phyloP scores from a whole-genome alignment of 2,888 invertebrate species.

The Nomada ruficornis region DNA sequence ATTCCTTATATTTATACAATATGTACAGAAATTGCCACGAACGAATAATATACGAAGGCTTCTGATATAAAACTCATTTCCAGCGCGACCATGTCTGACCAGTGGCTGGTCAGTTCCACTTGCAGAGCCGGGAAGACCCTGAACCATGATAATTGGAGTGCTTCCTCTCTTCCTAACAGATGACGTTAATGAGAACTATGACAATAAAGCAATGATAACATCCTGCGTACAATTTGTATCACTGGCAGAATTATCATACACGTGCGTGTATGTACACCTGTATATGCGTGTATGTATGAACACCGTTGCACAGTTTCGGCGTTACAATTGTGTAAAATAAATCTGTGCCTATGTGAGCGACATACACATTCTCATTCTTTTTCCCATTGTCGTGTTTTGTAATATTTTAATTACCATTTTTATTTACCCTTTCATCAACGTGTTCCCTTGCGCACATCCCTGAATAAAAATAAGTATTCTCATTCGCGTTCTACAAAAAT shows the following conservation, averaged over 20 bases:
- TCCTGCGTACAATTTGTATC: constrained; percentile 28
- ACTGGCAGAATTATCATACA: constrained; percentile 18
- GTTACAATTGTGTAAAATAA: too few species aligned
- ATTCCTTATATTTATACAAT: too few species aligned
- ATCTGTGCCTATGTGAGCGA: background rate
- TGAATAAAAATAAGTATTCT: constrained; percentile 78
- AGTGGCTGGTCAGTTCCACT: constrained; percentile 13
- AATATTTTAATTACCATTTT: constrained; percentile 11
- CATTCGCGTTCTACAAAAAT: constrained; percentile 75
- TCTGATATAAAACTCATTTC: background rate
- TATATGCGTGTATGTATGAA: constrained; percentile 12
- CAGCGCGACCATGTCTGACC: background rate
- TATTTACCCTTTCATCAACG: constrained; percentile 58
- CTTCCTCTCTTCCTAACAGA: constrained; percentile 31
- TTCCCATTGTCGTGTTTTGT: background rate
- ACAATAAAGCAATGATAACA: constrained; percentile 46
- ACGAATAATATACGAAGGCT: too few species aligned
- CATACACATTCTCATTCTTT: constrained; percentile 26
- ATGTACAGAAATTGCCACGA: too few species aligned
- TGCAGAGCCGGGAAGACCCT: constrained; percentile 6
- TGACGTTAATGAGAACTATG: constrained; percentile 35
- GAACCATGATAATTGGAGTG: constrained; percentile 38
- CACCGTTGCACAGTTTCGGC: background rate
- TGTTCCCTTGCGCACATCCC: constrained; percentile 63
- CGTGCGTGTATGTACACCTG: constrained; percentile 13